Conservation (phyloP, 2,888 invertebrate genomes). For the Apamea anceps region DNA sequence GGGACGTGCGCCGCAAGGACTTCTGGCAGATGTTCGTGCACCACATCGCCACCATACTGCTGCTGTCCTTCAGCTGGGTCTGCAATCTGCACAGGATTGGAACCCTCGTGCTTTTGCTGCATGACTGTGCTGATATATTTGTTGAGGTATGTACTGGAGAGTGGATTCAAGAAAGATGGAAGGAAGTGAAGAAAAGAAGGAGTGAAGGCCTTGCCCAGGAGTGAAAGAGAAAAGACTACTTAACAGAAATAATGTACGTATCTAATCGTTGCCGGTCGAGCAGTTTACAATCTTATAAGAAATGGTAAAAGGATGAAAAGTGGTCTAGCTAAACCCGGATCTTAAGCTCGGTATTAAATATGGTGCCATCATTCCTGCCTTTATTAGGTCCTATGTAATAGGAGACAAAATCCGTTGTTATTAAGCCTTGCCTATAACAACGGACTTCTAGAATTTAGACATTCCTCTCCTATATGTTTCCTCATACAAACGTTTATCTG, state of each 20-base stretch:
- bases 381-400: not conserved
- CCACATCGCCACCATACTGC: conserved; percentile 97
- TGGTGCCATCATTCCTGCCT: not conserved
- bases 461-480: too few relatives aligned
- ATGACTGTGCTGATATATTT: conserved; percentile 97
- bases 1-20: conserved; percentile 97
- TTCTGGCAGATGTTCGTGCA: conserved; percentile 99
- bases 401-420: too few relatives aligned
- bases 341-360: not conserved
- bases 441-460: too few relatives aligned
- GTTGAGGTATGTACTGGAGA: conserved; percentile 91
- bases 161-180: not conserved
- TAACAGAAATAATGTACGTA: not conserved
- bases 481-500: too few relatives aligned
- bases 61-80: conserved; percentile 98
- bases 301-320: not conserved
- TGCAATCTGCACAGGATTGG: conserved; percentile 98
- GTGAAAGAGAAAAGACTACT: not conserved
- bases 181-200: too few relatives aligned
- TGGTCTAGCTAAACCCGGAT: not conserved
- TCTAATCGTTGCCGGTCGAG: not conserved
- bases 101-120: conserved; percentile 95
- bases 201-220: not conserved
- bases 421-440: too few relatives aligned
- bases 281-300: not conserved